Conservation (phyloP, 2,888 invertebrate species). For the Linnaemya vulpina region DNA sequence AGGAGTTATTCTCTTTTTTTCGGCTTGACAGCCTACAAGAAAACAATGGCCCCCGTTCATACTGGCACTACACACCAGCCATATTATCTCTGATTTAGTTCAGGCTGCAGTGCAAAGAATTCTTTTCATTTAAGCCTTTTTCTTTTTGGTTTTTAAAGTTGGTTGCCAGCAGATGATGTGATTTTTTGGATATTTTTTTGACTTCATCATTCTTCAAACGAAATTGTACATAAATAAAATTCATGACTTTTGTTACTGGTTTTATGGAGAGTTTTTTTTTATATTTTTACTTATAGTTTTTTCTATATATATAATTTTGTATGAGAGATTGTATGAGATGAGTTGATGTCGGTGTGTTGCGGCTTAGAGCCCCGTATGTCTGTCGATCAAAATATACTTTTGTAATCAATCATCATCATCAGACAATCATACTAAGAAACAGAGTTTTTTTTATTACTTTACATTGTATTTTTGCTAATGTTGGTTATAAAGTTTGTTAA, state of each 20-base stretch:
- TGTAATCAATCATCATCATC: slow-evolving; percentile 72
- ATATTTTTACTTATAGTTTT: too few relatives aligned
- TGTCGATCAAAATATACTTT: slow-evolving; percentile 68
- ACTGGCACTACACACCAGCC: slow-evolving; percentile 12
- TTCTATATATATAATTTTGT: too few relatives aligned
- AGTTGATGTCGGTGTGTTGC: slow-evolving; percentile 36
- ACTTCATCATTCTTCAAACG: slow-evolving; percentile 57
- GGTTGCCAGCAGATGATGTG: slow-evolving; percentile 55
- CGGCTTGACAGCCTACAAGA: slow-evolving; percentile 69
- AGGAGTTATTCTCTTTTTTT: slow-evolving; percentile 47
- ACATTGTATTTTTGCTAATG: slow-evolving; percentile 4
- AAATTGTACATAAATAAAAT: slow-evolving; percentile 65
- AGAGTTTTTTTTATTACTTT: slow-evolving; percentile 8
- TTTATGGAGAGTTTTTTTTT: slow-evolving; percentile 38
- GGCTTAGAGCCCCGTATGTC: slow-evolving; percentile 51
- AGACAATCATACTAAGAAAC: slow-evolving; percentile 45
- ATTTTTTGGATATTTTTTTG: slow-evolving; percentile 24
- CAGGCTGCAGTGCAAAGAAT: slow-evolving; percentile 36
- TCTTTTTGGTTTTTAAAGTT: slow-evolving; percentile 26
- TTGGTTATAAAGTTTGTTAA: slow-evolving; percentile 20
- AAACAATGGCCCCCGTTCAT: slow-evolving; percentile 40
- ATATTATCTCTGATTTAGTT: slow-evolving; percentile 67
- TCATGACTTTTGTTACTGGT: slow-evolving; percentile 65
- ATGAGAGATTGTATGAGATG: neutral
- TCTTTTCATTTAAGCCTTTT: slow-evolving; percentile 31